Base-by-base conservation (phyloP, 2,888 invertebrate genomes). In the Lasioglossum marginatum region DNA sequence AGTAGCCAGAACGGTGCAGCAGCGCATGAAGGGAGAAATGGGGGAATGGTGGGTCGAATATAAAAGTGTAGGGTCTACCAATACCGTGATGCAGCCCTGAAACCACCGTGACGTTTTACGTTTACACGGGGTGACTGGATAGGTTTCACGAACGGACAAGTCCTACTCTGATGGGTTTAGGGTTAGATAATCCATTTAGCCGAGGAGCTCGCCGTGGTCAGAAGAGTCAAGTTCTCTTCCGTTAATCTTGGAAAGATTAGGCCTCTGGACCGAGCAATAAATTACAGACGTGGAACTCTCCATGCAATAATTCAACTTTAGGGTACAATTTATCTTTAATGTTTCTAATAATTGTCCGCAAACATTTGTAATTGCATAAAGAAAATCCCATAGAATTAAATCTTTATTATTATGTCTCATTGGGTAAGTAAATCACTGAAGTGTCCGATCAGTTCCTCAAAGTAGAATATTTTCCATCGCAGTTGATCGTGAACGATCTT, bases 171-270 rank as follows among this genome's bases (percentile, higher is more conserved):
- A 31, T 14, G 63, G 63, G 14, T 0, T 63, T 63, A 63, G 60
- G 60, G 60, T 63, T 63, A 63, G 60, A 31, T 63, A 63, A 63
- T 63, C 60, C 60, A 63, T 63, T 63, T 63, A 63, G 31, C 31
- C 16, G 60, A 31, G 31, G 27, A 63, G 16, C 60, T 31, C 31
- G 16, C 31, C 5, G 60, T 31, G 60, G 60, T 31, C 31, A 16
- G 60, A 63, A 63, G 60, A 63, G 60, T 63, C 60, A 63, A 31
- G 60, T 63, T 63, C 60, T 63, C 31, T n/a, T 27, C 5, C 31
- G 60, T 27, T 27, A 63, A 63, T 63, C 14, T 27, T 27, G 60
- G 27, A 31, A 31, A 63, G 60, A 63, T 63, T 63, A 63, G 60
- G 60, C 27, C 60, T 63, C 27, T 4, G 12, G 60, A 63, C 60